phyloP scores from a whole-genome alignment of 2,113 vertebrate genomes.

The Hyla sarda region DNA sequence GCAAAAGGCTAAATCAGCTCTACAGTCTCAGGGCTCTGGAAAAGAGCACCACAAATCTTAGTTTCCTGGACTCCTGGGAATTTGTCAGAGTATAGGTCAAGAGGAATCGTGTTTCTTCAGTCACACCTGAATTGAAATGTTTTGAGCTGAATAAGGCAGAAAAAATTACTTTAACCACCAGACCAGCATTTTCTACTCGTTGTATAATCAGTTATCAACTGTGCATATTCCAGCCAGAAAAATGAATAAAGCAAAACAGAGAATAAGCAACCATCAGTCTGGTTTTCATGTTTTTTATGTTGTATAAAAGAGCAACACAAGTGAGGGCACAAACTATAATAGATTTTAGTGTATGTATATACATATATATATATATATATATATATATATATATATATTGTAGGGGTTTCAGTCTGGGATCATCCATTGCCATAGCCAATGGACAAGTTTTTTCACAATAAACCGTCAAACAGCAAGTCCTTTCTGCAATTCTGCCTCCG shows the following conservation, averaged over 20 bases:
- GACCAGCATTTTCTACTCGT: not conserved
- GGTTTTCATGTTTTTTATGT: not conserved
- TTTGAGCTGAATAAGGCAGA: not conserved
- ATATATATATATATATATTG: no score
- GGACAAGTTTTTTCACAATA: no score
- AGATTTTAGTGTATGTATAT: not conserved
- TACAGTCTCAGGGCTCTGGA: no score
- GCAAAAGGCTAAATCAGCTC: no score
- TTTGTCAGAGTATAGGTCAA: no score
- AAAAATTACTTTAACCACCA: not conserved
- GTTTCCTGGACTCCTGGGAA: not conserved
- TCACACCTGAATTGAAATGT: not conserved
- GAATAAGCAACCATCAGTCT: not conserved
- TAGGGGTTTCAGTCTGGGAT: no score
- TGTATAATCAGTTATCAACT: not conserved
- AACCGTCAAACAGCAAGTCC: no score
- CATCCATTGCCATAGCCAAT: no score
- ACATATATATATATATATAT: not conserved
- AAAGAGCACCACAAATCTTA: not conserved
- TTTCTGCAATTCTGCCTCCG: no score
- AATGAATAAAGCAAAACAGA: not conserved
- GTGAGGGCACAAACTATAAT: not conserved
- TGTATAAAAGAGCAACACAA: not conserved
- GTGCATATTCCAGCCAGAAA: not conserved
- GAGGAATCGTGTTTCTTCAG: no score